Evolutionary conservation across 2,797 vertebrate species (phyloP).

Genomic region (Melanotaenia parkinsoni): DNA sequence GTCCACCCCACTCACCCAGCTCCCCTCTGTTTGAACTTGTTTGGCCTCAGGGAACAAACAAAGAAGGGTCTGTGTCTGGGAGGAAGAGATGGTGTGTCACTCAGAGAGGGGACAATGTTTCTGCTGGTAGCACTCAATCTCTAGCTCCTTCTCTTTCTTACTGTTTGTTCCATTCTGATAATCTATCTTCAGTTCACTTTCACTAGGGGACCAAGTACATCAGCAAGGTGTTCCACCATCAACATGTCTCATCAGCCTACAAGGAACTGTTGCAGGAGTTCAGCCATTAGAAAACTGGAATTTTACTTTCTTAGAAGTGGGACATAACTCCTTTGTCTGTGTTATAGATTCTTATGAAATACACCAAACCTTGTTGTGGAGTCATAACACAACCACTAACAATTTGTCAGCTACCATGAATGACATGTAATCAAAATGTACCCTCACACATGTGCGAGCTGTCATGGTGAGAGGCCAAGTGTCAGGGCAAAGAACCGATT

Average conservation of each 20-base stretch:
- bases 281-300: not conserved
- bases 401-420: conserved; percentile 12
- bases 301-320: not conserved
- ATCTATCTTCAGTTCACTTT: conserved; percentile 55
- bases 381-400: conserved; percentile 2
- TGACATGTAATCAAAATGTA: conserved; percentile 39
- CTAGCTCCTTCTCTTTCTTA: conserved; percentile 30
- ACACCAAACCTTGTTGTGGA: conserved; percentile 1
- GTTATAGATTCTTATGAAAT: conserved; percentile 6
- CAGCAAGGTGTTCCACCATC: conserved; percentile 20
- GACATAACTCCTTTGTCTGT: not conserved
- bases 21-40: conserved; percentile 77
- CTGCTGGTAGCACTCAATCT: conserved; percentile 67
- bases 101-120: conserved; percentile 75
- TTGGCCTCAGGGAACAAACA: conserved; percentile 74
- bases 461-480: conserved; percentile 45
- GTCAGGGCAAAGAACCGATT: conserved; percentile 67
- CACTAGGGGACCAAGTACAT: conserved; percentile 32
- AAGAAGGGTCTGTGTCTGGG: conserved; percentile 76
- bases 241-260: not conserved
- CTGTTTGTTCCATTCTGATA: conserved; percentile 45
- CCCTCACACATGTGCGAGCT: conserved; percentile 48
- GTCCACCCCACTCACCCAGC: conserved; percentile 28
- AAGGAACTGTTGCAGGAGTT: not conserved
- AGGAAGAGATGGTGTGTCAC: conserved; percentile 80